Base-by-base conservation (phyloP, 2,113 vertebrate genomes). In the Cryptotis parvus region DNA sequence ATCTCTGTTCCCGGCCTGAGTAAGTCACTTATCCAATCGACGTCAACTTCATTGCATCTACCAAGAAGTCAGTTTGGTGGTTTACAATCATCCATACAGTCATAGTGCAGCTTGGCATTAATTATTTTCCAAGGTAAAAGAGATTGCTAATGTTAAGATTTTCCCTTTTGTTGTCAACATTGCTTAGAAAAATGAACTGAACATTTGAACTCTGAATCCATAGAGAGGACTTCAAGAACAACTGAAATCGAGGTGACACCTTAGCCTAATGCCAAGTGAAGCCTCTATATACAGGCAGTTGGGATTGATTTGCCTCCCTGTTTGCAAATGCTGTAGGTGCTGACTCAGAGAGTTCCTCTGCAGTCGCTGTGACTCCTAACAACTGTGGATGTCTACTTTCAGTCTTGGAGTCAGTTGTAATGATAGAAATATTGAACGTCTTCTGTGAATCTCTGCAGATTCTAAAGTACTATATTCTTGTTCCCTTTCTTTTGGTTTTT, bases 111-210 rank as follows among this genome's bases (percentile, higher is more conserved):
- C 33, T 55, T 65, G 43, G 66, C 7, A 7, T 24, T 16, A 6
- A 20, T 45, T 63, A n/a, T 33, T 61, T 76, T 55, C 89, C 65
- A 70, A 6, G 27, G 58, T 55, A 0, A 3, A 15, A 35, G 76
- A 63, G 4, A 31, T 79, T 65, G 35, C 2, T 2, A 68, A 80
- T 27, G 39, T 37, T 31, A 7, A 3, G 3, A 10, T 14, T 70
- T 70, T n/a, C 26, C 43, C 39, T 91, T 49, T 80, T 78, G 8
- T 45, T 31, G 37, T 75, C 76, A 63, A 3, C 65, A 72, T 65
- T n/a, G 73, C 81, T 76, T 81, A 45, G 65, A 89, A 63, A 92
- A 61, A 9, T 43, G n/a, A 76, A 91, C 61, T 26, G 12, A 92
- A 16, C 22, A 9, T 35, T 86, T 82, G 11, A 37, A 75, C 27